Base-by-base conservation (phyloP, 2,113 vertebrate genomes). In the Cyprinodon tularosa region DNA sequence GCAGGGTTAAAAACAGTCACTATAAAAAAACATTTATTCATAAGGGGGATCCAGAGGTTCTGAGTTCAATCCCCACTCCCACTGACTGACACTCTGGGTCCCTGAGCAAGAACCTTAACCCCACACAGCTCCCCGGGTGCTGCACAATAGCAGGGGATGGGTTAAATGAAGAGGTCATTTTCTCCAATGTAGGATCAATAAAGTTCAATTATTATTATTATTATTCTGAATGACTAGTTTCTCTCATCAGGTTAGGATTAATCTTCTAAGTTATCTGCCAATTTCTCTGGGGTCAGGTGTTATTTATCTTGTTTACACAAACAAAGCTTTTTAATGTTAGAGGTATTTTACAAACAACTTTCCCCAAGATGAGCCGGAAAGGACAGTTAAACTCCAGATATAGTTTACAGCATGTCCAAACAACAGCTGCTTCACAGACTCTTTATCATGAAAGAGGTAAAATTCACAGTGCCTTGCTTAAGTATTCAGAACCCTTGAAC, bases 381-480 rank as follows among this genome's bases (percentile, higher is more conserved):
- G n/a, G 13, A 44, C 64, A 22, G 20, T n/a, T 3, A n/a, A 60
- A 57, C 6, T 11, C 39, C 38, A 40, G 39, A n/a, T 22, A 6
- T 4, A 6, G 10, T 44, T 47, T 37, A 62, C 11, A 63, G 29
- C 50, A 42, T 12, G 38, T 36, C 70, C 38, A 36, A 42, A 13
- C 48, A 62, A 59, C 59, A 62, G 70, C 70, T 72, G 70, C 42
- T 48, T 5, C n/a, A 17, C 36, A 45, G 48, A 15, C 0, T 70
- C 38, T 68, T 68, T 2, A 17, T n/a, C 1, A 5, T 50, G 17
- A 53, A 17, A 6, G 48, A 17, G 13, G 5, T 53, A 20, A 4
- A 53, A 53, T 17, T 50, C 48, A 20, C 7, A 5, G 48, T 50
- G 48, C 48, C 17, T 50, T 14, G 48, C 48, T 50, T 17, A 17